A percentile compares a stretch with the other conserved stretches of the same genome.
These are phyloP conservation scores for Aleadryas rufinucha DNA, from an alignment of 2,113 vertebrate species.

Conservation along the genomic window DNA sequence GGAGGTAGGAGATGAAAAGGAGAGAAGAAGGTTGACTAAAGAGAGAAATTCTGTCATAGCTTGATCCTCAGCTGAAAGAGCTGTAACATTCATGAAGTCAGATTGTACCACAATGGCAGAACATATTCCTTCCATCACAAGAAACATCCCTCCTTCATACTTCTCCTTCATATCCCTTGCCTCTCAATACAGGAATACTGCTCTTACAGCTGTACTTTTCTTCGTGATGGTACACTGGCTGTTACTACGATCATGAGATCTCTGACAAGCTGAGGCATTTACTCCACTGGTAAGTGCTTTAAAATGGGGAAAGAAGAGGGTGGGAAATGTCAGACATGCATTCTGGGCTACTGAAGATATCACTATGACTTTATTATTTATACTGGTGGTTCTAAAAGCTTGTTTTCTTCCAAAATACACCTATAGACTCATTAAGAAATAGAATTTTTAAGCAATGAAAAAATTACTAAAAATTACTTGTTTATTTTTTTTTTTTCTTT, in stretches of 20 bases:
- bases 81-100: neutral
- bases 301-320: neutral
- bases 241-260: neutral
- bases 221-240: neutral
- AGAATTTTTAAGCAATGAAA: neutral
- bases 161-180: neutral
- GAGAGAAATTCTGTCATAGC: neutral
- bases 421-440: neutral
- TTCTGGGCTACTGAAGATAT: neutral
- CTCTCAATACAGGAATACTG: neutral
- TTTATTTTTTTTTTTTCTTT: neutral
- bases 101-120: neutral
- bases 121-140: neutral
- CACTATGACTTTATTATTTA: neutral
- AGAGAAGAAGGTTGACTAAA: neutral
- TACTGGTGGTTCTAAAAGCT: neutral
- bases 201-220: neutral
- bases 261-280: neutral
- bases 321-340: accelerated
- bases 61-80: neutral
- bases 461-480: neutral
- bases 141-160: neutral
- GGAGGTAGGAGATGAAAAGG: neutral
- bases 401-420: neutral
- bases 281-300: neutral